phyloP scores from a whole-genome alignment of 2,113 vertebrate species.

The Chaenogobius annularis region DNA sequence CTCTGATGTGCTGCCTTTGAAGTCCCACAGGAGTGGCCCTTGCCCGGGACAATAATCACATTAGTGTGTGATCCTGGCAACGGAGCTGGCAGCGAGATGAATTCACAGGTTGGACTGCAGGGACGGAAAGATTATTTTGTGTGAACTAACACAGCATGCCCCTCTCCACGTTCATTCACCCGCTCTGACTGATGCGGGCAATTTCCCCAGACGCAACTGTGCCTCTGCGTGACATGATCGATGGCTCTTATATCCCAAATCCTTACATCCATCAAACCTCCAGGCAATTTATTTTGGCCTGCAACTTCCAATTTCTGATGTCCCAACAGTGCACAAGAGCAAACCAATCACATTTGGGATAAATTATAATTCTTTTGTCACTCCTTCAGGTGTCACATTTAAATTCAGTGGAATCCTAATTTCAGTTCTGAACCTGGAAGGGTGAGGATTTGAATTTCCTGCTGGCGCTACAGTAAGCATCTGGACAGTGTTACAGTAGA shows the following conservation, averaged over 20 bases:
- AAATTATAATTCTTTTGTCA: constrained; percentile 15
- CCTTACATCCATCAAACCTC: constrained; percentile 58
- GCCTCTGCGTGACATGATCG: constrained; percentile 67
- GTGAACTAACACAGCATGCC: constrained; percentile 50
- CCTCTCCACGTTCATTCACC: constrained; percentile 57
- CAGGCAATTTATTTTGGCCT: constrained; percentile 61
- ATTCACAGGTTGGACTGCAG: constrained; percentile 56
- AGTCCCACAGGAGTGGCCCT: constrained; percentile 59
- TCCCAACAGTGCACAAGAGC: constrained; percentile 6
- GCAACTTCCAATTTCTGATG: constrained; percentile 39
- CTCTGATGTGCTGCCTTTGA: constrained; percentile 72
- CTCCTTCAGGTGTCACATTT: constrained; percentile 36
- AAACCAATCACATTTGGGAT: constrained; percentile 10
- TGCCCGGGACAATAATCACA: constrained; percentile 74
- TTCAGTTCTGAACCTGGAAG: constrained; percentile 32
- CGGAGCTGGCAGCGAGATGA: constrained; percentile 65
- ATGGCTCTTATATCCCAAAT: constrained; percentile 69
- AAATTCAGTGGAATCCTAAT: constrained; percentile 20
- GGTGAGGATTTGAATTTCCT: constrained; percentile 47
- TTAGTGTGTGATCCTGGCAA: constrained; percentile 71
- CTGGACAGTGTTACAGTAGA: constrained; percentile 65
- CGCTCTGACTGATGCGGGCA: constrained; percentile 73
- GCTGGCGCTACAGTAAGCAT: constrained; percentile 39
- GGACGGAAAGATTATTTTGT: constrained; percentile 67
- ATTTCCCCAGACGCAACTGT: constrained; percentile 69